Conservation (phyloP, 2,888 invertebrate genomes). For the Diabrotica balteata region DNA sequence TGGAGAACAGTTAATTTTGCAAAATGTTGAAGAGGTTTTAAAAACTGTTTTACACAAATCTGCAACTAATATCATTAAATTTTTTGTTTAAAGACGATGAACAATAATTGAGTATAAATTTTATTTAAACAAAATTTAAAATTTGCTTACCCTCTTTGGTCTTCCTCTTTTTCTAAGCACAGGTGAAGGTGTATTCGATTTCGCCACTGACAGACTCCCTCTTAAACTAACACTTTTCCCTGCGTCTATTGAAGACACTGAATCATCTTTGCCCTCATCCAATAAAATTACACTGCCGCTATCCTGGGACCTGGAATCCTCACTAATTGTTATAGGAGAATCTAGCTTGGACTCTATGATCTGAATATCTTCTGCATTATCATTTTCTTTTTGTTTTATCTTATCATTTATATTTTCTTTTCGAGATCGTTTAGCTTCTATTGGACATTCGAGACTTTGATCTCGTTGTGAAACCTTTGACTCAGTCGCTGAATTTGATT, state of each 20-base stretch:
- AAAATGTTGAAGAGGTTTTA: no score
- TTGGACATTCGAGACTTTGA: slow-evolving; percentile 6
- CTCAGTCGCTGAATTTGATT: slow-evolving; percentile 9
- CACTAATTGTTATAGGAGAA: slow-evolving; percentile 48
- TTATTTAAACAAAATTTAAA: no score
- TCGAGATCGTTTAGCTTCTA: slow-evolving; percentile 16
- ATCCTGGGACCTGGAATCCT: slow-evolving; percentile 47
- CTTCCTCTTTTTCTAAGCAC: slow-evolving; percentile 61
- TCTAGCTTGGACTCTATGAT: slow-evolving; percentile 42
- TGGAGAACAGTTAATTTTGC: no score
- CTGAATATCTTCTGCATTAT: slow-evolving; percentile 42
- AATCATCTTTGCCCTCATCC: slow-evolving; percentile 41
- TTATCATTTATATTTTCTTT: slow-evolving; percentile 19
- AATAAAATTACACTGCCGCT: slow-evolving; percentile 42
- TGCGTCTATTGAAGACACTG: slow-evolving; percentile 7
- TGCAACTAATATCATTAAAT: neutral
- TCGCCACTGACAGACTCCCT: slow-evolving; percentile 22
- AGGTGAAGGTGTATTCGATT: slow-evolving; percentile 41
- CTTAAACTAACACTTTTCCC: slow-evolving; percentile 15
- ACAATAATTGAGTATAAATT: no score
- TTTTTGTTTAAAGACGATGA: neutral
- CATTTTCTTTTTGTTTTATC: slow-evolving; percentile 30
- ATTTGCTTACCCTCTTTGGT: slow-evolving; percentile 56
- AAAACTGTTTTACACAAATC: no score
- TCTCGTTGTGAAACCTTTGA: slow-evolving; percentile 18